Conservation (phyloP, 2,797 vertebrate species). For the Lemur catta region DNA sequence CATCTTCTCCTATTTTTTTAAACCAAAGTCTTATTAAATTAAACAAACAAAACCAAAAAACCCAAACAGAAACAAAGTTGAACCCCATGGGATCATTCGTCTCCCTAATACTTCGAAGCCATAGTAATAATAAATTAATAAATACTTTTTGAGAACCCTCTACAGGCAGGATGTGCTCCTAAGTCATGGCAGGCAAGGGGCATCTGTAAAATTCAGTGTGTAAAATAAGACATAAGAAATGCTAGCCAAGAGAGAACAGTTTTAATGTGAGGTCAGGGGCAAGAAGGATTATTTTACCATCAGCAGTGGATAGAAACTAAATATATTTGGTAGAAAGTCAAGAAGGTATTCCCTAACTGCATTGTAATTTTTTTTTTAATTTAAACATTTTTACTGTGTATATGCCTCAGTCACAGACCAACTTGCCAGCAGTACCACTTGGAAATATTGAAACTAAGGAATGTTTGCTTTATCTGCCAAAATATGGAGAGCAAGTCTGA, state of each 20-base stretch:
- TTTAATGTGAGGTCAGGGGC: not conserved
- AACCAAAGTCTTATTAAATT: not conserved
- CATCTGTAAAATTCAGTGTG: not conserved
- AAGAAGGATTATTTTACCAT: slow-evolving; percentile 14
- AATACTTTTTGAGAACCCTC: slow-evolving; percentile 27
- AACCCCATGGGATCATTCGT: not conserved
- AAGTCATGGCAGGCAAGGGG: not conserved
- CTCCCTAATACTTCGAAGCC: not conserved
- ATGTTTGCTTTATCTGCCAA: not conserved
- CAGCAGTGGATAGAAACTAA: not conserved
- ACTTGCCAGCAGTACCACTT: not conserved
- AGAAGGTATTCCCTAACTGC: not conserved
- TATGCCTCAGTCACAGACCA: not conserved
- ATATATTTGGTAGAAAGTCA: not conserved
- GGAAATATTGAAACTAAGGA: not conserved
- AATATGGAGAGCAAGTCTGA: not conserved
- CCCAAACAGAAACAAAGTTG: slow-evolving; percentile 11
- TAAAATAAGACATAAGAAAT: slow-evolving; percentile 31
- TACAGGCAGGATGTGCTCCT: not conserved
- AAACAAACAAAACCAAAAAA: slow-evolving; percentile 21
- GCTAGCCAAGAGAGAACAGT: not conserved
- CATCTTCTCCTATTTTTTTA: not conserved
- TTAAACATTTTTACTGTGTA: not conserved
- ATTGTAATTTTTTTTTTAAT: not conserved
- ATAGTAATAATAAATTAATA: not conserved